A percentile compares a stretch with the other conserved stretches of the same genome.
These are phyloP conservation scores for Platichthys flesus DNA, from an alignment of 2,113 vertebrate species.

Conservation along the genomic window DNA sequence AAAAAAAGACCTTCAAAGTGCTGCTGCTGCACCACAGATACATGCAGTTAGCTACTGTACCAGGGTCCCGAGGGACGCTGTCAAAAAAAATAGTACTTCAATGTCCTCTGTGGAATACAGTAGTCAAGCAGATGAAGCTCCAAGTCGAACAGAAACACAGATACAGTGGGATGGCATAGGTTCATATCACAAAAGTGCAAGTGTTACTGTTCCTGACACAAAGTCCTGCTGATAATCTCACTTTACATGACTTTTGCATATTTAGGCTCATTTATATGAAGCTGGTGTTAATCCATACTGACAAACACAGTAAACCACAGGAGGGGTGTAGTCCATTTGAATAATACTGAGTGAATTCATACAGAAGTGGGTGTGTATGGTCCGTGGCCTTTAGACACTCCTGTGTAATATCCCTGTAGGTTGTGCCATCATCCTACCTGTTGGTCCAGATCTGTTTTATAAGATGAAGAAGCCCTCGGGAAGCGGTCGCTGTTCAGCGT, in stretches of 20 bases:
- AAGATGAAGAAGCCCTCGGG: conserved; percentile 83
- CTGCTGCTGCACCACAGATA: conserved; percentile 46
- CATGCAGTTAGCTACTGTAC: conserved; percentile 43
- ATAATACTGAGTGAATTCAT: neutral
- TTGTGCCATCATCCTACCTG: conserved; percentile 83
- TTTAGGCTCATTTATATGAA: neutral
- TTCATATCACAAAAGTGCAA: neutral
- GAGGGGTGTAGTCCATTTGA: neutral
- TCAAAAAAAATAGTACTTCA: conserved; percentile 22
- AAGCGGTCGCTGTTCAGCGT: conserved; percentile 83
- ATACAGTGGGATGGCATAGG: neutral
- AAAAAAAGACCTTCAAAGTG: conserved; percentile 76
- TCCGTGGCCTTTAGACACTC: neutral
- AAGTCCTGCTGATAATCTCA: neutral
- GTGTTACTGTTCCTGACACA: neutral
- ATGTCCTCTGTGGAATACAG: conserved; percentile 10
- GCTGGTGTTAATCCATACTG: neutral
- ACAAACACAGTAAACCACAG: neutral
- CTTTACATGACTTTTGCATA: neutral
- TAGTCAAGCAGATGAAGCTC: neutral
- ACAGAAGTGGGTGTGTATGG: neutral
- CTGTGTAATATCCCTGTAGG: neutral
- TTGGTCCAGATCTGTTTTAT: conserved; percentile 87
- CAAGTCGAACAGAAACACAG: neutral
- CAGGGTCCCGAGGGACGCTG: conserved; percentile 21